Evolutionary conservation across 1,140 invertebrate genomes (phyloP), one percentile per base, ranked within the genome.

Genomic region (Penaeus vannamei): DNA sequence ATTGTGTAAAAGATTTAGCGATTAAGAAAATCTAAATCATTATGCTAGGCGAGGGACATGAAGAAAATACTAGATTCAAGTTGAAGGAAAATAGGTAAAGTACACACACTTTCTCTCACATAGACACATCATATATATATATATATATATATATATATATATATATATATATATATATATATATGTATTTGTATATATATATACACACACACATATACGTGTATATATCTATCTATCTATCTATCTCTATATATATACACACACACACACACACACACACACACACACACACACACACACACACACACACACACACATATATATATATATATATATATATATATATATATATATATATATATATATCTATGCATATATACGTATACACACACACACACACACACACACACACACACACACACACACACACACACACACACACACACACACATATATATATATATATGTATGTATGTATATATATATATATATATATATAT

Each of bases 121-220:
- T 7, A 42, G 4, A 42, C 36, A 42, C 36, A 64, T n/a, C n/a
- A n/a, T n/a, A n/a, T n/a, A n/a, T n/a, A n/a, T n/a, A n/a, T n/a
- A n/a, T n/a, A 19, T n/a, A n/a, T 64, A 64, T n/a, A 64, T 64
- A 64, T n/a, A 19, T n/a, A n/a, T 64, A 64, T n/a, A 64, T 64
- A 64, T n/a, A 64, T 64, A 64, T n/a, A 64, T 64, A 64, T n/a
- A 64, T 64, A 64, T n/a, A 64, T 64, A 64, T n/a, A 64, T 64
- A 64, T n/a, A 64, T 64, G n/a, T n/a, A 64, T 64, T 19, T n/a
- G 17, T 19, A n/a, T 64, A n/a, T n/a, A 64, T 64, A 19, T n/a
- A n/a, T 64, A 64, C 62, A 64, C n/a, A 64, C 62, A 64, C n/a
- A 64, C 62, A 64, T 64, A 64, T n/a, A 64, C n/a, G n/a, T n/a